Percentiles rank a stretch among this genome's conserved stretches.
These are phyloP conservation scores for Dolichoris vasculosae DNA, from an alignment of 1,140 invertebrate species.

Conservation along the genomic window DNA sequence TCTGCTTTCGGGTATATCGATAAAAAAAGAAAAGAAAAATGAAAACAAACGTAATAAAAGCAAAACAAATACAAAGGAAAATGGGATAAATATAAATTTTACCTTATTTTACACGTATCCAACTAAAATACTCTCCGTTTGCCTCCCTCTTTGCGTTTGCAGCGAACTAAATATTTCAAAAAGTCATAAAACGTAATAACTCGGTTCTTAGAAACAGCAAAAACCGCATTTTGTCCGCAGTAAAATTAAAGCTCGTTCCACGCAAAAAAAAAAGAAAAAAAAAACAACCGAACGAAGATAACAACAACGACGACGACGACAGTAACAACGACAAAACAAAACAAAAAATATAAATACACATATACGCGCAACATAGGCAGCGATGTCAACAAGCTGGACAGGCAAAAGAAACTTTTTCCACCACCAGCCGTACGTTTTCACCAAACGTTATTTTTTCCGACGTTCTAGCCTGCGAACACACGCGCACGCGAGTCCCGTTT, in stretches of 20 bases:
- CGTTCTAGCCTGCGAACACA: no score
- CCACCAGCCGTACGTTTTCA: neutral
- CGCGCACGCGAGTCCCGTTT: slow-evolving; percentile 10
- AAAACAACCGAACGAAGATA: neutral
- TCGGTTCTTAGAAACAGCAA: slow-evolving; percentile 33
- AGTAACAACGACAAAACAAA: no score
- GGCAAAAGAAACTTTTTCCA: slow-evolving; percentile 18
- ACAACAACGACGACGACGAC: neutral
- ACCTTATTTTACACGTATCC: neutral
- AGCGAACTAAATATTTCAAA: slow-evolving; percentile 42
- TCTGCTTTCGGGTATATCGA: neutral
- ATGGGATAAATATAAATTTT: neutral
- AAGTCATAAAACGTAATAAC: slow-evolving; percentile 31
- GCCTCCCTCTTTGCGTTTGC: neutral
- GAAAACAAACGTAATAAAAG: neutral
- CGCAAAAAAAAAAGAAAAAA: neutral
- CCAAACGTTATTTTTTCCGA: slow-evolving; percentile 10
- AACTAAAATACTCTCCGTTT: neutral
- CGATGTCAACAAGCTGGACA: slow-evolving; percentile 32
- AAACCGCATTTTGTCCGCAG: slow-evolving; percentile 23
- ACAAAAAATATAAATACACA: no score
- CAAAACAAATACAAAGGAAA: neutral
- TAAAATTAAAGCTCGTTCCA: slow-evolving; percentile 35
- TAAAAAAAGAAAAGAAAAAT: neutral
- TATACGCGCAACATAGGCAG: no score